Conservation (phyloP, 2,888 invertebrate genomes). For the Drosophila mayaguana region DNA sequence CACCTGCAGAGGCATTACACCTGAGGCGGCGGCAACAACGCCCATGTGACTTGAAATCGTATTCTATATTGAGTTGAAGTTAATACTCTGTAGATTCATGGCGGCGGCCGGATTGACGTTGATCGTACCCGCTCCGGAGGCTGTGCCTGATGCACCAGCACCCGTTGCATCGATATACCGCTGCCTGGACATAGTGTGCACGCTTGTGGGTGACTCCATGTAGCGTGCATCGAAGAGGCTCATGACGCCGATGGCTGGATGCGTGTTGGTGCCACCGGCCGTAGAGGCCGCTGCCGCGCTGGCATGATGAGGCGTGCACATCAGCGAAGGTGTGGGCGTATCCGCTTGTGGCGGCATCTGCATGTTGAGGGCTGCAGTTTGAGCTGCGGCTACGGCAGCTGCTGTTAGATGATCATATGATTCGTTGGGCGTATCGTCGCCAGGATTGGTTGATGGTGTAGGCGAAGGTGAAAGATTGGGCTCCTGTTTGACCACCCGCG, state of each 20-base stretch:
- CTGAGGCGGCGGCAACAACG: slow-evolving; percentile 59
- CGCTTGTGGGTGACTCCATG: slow-evolving; percentile 88
- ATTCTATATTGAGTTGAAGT: slow-evolving; percentile 91
- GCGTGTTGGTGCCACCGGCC: slow-evolving; percentile 76
- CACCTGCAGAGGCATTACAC: slow-evolving; percentile 47
- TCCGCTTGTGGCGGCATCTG: slow-evolving; percentile 85
- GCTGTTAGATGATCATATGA: slow-evolving; percentile 84
- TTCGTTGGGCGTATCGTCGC: slow-evolving; percentile 85
- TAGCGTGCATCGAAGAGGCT: slow-evolving; percentile 90
- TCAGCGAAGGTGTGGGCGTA: slow-evolving; percentile 86
- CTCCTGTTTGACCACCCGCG: slow-evolving; percentile 89
- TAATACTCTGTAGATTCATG: slow-evolving; percentile 90
- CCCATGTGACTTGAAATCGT: slow-evolving; percentile 79
- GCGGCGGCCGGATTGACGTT: slow-evolving; percentile 87
- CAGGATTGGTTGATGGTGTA: slow-evolving; percentile 82
- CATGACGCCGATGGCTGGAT: slow-evolving; percentile 88
- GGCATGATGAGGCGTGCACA: slow-evolving; percentile 87
- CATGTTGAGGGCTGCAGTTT: slow-evolving; percentile 85
- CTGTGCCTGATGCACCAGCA: slow-evolving; percentile 64
- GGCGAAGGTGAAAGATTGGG: slow-evolving; percentile 88
- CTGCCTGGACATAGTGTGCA: slow-evolving; percentile 87
- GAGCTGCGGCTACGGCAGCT: slow-evolving; percentile 80
- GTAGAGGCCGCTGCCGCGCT: slow-evolving; percentile 50
- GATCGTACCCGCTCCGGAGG: slow-evolving; percentile 80
- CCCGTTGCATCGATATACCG: slow-evolving; percentile 84